phyloP scores from a whole-genome alignment of 2,888 invertebrate genomes.

The Autographa gamma region DNA sequence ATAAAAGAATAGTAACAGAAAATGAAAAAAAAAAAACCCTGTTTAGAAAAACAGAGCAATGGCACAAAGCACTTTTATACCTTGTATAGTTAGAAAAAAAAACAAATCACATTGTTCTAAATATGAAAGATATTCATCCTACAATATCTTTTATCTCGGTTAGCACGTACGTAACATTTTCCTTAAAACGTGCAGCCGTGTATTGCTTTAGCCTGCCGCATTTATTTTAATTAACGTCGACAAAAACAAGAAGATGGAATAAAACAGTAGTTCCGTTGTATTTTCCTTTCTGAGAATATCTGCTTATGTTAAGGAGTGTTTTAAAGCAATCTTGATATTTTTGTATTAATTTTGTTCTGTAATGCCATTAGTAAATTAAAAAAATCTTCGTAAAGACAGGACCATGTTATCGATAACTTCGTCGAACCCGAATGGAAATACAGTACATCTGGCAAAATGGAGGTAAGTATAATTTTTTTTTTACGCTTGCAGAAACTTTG shows the following conservation, averaged over 20 bases:
- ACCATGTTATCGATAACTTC: conserved; percentile 4
- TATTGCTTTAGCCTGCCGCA: neutral
- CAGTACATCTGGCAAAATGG: neutral
- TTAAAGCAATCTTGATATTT: neutral
- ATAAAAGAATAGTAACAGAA: neutral
- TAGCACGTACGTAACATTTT: neutral
- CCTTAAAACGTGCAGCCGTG: conserved; percentile 4
- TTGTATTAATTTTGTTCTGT: neutral
- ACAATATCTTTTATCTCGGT: conserved; percentile 2
- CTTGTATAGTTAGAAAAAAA: neutral
- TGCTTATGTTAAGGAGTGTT: neutral
- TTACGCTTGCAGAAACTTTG: neutral
- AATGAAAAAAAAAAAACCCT: neutral
- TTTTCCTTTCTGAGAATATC: neutral
- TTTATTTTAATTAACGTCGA: conserved; percentile 4
- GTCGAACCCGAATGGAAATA: neutral
- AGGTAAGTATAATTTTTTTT: neutral
- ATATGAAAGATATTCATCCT: neutral
- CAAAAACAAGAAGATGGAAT: neutral
- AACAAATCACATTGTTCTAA: neutral
- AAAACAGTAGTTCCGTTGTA: conserved; percentile 1
- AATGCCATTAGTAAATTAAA: neutral
- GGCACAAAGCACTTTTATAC: no score
- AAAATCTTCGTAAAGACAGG: neutral
- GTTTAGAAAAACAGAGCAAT: neutral